Conservation (phyloP, 2,113 vertebrate species). For the Tetrax tetrax region DNA sequence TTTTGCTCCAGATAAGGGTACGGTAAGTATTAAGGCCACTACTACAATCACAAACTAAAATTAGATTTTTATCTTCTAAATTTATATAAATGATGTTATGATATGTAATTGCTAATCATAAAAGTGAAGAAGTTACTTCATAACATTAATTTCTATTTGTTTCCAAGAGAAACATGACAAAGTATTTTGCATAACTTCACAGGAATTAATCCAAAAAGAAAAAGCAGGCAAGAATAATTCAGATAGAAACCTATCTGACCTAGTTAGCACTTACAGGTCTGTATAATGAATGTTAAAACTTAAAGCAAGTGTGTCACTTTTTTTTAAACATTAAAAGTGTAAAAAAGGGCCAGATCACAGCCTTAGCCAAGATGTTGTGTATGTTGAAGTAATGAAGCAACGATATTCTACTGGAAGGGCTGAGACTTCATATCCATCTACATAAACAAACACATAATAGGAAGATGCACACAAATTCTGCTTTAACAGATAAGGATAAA, state of each 20-base stretch:
- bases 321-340: not conserved
- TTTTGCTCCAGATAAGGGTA: not conserved
- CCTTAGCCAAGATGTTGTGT: not conserved
- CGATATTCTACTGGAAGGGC: not conserved
- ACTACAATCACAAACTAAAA: not conserved
- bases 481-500: not conserved
- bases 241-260: not conserved
- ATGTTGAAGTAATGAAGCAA: not conserved
- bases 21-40: accelerated
- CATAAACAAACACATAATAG: not conserved
- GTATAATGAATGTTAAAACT: not conserved
- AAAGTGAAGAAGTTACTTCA: not conserved
- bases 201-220: not conserved
- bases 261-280: not conserved
- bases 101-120: not conserved
- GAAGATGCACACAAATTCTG: not conserved
- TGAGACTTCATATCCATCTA: not conserved
- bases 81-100: not conserved
- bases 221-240: not conserved
- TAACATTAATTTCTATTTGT: not conserved
- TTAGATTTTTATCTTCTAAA: not conserved
- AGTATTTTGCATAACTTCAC: not conserved
- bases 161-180: not conserved
- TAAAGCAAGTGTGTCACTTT: not conserved
- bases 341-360: not conserved